These are phyloP conservation scores for Gymnobelideus leadbeateri DNA, from an alignment of 2,113 vertebrate species.

Conservation along the genomic window DNA sequence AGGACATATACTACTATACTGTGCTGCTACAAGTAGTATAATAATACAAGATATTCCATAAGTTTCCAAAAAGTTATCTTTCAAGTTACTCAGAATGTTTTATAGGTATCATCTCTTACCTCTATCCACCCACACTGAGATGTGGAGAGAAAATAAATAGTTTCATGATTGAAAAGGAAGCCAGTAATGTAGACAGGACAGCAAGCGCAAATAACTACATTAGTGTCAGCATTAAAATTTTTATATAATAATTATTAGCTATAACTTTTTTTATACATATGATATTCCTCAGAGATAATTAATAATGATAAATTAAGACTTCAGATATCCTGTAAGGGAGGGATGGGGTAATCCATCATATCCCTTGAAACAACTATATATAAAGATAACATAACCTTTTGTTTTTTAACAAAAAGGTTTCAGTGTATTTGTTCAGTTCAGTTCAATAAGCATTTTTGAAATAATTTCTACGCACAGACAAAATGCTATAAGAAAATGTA, in stretches of 20 bases:
- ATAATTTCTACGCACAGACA: neutral
- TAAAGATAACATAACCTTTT: neutral
- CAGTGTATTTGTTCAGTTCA: neutral
- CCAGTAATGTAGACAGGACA: neutral
- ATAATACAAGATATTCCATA: neutral
- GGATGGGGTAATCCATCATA: neutral
- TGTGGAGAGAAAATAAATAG: conserved; percentile 35
- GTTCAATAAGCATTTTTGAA: neutral
- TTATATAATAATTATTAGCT: conserved; percentile 9
- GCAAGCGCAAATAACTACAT: conserved; percentile 36
- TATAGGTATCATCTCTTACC: neutral
- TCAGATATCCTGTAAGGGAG: neutral
- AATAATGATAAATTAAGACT: conserved; percentile 8
- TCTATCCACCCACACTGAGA: neutral
- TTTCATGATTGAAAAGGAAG: conserved; percentile 10
- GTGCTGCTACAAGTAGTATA: neutral
- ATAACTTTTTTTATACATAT: conserved; percentile 17
- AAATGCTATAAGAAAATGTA: neutral
- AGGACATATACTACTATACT: neutral
- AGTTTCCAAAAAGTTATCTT: conserved; percentile 15
- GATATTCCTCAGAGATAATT: conserved; percentile 29
- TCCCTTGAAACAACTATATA: neutral
- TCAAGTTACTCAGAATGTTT: conserved; percentile 42
- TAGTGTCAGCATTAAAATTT: neutral
- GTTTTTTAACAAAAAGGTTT: neutral